A percentile compares a stretch with the other conserved stretches of the same genome.
These are phyloP conservation scores for Phymatocera aterrima DNA, from an alignment of 2,888 invertebrate genomes.

Conservation along the genomic window DNA sequence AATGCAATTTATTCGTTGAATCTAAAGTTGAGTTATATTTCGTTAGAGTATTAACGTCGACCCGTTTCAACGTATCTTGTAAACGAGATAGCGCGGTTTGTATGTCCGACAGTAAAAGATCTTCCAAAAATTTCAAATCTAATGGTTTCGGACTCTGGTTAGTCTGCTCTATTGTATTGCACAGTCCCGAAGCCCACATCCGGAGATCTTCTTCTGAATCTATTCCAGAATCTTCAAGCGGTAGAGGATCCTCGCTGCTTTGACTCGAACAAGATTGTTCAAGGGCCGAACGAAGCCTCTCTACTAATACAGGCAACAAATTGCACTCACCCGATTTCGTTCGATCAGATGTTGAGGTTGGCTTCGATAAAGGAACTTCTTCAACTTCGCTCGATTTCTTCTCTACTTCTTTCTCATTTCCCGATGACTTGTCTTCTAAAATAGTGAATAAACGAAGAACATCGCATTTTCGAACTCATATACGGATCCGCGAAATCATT, in stretches of 20 bases:
- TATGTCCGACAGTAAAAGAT: conserved; percentile 85
- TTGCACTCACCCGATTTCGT: conserved; percentile 69
- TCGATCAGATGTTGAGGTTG: conserved; percentile 67
- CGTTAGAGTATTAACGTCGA: conserved; percentile 75
- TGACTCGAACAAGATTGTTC: conserved; percentile 63
- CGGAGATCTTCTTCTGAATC: conserved; percentile 84
- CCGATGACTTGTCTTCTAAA: conserved; percentile 47
- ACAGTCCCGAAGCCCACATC: conserved; percentile 76
- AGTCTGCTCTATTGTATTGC: conserved; percentile 76
- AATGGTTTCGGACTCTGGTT: conserved; percentile 64
- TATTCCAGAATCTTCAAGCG: conserved; percentile 80
- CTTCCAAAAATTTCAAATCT: conserved; percentile 76
- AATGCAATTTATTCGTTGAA: conserved; percentile 77
- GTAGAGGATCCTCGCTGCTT: conserved; percentile 65
- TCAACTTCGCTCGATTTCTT: conserved; percentile 54
- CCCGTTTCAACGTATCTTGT: conserved; percentile 81
- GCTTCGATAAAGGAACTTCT: conserved; percentile 18
- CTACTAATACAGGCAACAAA: conserved; percentile 74
- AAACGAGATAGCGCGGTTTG: conserved; percentile 86
- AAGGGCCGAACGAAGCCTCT: conserved; percentile 73
- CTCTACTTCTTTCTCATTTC: conserved; percentile 56
- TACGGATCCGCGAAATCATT: too few relatives aligned
- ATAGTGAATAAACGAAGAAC: background rate
- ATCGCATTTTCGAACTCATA: background rate
- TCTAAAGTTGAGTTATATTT: conserved; percentile 76